These are phyloP conservation scores for Coptodon bakossiorum DNA, from an alignment of 2,113 vertebrate species.

Conservation along the genomic window DNA sequence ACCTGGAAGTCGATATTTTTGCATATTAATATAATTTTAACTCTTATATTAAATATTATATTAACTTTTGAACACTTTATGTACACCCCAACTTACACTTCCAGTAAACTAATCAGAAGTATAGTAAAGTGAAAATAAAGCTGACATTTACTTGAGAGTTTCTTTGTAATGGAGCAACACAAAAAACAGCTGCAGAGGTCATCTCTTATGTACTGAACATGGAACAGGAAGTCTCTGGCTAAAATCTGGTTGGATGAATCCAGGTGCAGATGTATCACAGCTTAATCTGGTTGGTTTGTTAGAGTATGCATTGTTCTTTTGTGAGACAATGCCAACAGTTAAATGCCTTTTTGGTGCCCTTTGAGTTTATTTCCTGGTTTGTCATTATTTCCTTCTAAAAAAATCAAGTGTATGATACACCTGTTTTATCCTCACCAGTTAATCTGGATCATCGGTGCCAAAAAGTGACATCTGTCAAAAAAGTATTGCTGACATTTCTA, in stretches of 20 bases:
- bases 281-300: background rate
- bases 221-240: background rate
- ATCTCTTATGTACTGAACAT: background rate
- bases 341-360: background rate
- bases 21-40: background rate
- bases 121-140: background rate
- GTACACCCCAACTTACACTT: background rate
- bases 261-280: background rate
- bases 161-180: background rate
- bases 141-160: background rate
- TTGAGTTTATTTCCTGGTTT: background rate
- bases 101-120: background rate
- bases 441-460: background rate
- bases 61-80: background rate
- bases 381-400: background rate
- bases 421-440: background rate
- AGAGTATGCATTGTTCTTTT: background rate
- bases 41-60: background rate
- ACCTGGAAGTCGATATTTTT: background rate
- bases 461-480: accelerated
- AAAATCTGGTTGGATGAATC: background rate
- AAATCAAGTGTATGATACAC: background rate
- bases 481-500: background rate
- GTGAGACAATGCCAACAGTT: background rate
- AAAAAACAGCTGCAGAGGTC: background rate